Evolutionary conservation across 2,113 vertebrate species (phyloP).

Genomic region (Rissa tridactyla): DNA sequence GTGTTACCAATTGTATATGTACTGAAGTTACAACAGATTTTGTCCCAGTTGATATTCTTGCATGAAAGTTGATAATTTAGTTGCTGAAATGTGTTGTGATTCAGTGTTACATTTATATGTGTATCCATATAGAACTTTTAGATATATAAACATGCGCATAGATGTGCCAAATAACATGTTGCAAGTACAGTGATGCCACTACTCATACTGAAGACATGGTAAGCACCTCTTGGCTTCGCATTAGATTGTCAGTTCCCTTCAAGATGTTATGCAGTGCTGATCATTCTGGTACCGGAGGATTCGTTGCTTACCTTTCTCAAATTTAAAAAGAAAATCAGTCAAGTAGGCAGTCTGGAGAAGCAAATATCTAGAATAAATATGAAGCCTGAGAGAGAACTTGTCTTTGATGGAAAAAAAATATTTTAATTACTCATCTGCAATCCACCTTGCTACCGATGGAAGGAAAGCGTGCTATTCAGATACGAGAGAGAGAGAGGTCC

Average conservation of each 20-base stretch:
- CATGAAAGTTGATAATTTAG: background rate
- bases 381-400: background rate
- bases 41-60: background rate
- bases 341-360: background rate
- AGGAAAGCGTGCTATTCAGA: background rate
- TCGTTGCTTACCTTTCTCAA: background rate
- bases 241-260: background rate
- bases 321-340: background rate
- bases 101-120: background rate
- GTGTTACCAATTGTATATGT: background rate
- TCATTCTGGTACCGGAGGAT: background rate
- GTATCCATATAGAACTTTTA: background rate
- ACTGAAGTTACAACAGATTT: background rate
- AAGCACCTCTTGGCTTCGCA: background rate
- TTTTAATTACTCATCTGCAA: background rate
- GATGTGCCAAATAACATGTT: background rate
- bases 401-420: background rate
- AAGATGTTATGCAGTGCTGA: background rate
- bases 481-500: background rate
- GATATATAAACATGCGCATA: background rate
- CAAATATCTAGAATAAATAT: background rate
- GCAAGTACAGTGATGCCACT: background rate
- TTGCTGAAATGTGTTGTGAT: background rate
- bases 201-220: background rate
- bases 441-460: background rate